Percentiles rank a stretch among this genome's conserved stretches.
Conservation (phyloP, 2,888 invertebrate genomes). For the Eupithecia vulgata region DNA sequence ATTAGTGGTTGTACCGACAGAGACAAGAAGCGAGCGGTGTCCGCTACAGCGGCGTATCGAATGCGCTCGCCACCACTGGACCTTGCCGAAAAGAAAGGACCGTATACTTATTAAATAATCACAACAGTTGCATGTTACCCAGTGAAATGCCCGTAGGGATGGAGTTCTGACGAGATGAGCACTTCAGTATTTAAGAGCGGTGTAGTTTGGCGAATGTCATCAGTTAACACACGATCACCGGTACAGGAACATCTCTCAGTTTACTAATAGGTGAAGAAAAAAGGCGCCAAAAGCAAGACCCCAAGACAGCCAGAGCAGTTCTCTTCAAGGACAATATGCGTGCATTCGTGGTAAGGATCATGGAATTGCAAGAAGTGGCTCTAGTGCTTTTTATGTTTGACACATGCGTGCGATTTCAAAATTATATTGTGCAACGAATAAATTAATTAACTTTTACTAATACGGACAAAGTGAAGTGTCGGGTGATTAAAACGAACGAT, state of each 20-base stretch:
- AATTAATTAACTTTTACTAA: slow-evolving; percentile 38
- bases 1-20: slow-evolving; percentile 44
- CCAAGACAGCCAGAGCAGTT: slow-evolving; percentile 51
- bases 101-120: slow-evolving; percentile 79
- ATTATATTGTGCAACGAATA: slow-evolving; percentile 44
- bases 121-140: slow-evolving; percentile 78
- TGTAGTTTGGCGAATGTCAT: slow-evolving; percentile 79
- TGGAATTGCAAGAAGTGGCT: slow-evolving; percentile 42
- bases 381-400: slow-evolving; percentile 45
- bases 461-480: slow-evolving; percentile 66
- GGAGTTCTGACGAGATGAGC: slow-evolving; percentile 82
- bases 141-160: slow-evolving; percentile 83
- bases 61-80: slow-evolving; percentile 63
- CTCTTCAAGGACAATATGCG: slow-evolving; percentile 75
- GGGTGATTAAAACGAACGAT: slow-evolving; percentile 28
- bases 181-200: slow-evolving; percentile 82
- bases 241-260: slow-evolving; percentile 76
- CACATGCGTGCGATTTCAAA: slow-evolving; percentile 66
- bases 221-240: slow-evolving; percentile 78
- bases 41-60: slow-evolving; percentile 73
- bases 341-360: slow-evolving; percentile 78
- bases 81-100: slow-evolving; percentile 82
- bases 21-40: slow-evolving; percentile 61
- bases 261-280: slow-evolving; percentile 55
- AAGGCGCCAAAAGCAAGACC: slow-evolving; percentile 57